Conservation (phyloP, 2,888 invertebrate genomes). For the Tubulanus polymorphus region DNA sequence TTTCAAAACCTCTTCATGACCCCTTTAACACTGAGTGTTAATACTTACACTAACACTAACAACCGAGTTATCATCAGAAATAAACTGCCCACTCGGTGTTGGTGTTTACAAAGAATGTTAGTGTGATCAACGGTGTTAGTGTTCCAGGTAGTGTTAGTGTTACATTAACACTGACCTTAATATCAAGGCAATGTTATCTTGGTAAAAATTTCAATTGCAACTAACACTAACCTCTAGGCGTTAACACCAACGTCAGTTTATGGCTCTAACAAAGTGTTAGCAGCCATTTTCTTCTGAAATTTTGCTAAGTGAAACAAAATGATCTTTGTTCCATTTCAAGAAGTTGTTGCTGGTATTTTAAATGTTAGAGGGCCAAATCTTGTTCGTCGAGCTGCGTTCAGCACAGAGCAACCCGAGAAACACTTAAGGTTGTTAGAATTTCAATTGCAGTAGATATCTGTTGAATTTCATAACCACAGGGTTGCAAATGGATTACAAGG, state of each 20-base stretch:
- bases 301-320: no score
- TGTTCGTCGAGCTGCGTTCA: not conserved
- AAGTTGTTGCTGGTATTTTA: not conserved
- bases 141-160: slow-evolving; percentile 2
- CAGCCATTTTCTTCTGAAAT: no score
- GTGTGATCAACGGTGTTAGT: not conserved
- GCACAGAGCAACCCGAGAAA: not conserved
- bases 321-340: not conserved
- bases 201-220: not conserved
- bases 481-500: not conserved
- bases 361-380: not conserved
- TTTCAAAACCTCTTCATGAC: no score
- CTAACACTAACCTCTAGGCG: no score
- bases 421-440: not conserved
- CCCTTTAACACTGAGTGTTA: not conserved
- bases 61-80: not conserved
- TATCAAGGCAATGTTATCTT: not conserved
- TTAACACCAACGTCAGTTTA: no score
- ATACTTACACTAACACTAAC: not conserved
- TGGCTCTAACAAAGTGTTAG: no score
- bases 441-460: not conserved
- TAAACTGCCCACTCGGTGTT: slow-evolving; percentile 1
- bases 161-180: slow-evolving; percentile 1
- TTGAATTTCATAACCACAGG: not conserved
- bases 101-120: not conserved